These are phyloP conservation scores for Anthoscopus minutus DNA, from an alignment of 2,113 vertebrate species.

Conservation along the genomic window DNA sequence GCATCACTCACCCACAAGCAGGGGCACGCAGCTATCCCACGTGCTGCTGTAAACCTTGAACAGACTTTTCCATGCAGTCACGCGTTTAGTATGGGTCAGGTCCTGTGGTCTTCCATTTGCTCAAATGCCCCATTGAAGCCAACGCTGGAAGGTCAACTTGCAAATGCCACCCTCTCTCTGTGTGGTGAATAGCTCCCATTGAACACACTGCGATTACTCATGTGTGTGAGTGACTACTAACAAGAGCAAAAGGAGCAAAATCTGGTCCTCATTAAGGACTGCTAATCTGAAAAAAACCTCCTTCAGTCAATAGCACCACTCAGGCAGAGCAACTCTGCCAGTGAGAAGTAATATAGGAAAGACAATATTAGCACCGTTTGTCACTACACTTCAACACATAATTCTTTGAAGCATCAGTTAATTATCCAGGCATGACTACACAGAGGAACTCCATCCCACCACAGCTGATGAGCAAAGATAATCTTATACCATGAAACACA, in stretches of 20 bases:
- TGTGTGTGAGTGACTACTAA: not conserved
- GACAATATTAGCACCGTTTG: not conserved
- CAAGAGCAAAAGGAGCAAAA: not conserved
- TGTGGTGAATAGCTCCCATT: constrained; percentile 30
- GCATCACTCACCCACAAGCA: not conserved
- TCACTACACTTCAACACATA: not conserved
- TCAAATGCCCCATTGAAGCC: constrained; percentile 39
- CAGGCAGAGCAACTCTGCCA: not conserved
- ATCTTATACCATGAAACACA: not conserved
- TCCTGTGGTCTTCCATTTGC: not conserved
- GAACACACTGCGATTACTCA: constrained; percentile 33
- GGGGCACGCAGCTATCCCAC: not conserved
- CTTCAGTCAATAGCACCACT: not conserved
- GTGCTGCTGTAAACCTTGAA: not conserved
- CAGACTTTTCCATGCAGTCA: constrained; percentile 43
- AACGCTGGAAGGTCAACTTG: not conserved
- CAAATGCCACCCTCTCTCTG: not conserved
- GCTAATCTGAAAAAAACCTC: not conserved
- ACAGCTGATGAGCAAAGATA: not conserved
- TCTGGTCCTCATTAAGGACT: not conserved
- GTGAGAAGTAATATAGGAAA: not conserved
- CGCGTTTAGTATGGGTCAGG: not conserved
- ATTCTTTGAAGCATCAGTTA: not conserved
- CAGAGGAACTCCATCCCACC: not conserved
- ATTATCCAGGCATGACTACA: not conserved